A percentile compares a stretch with the other conserved stretches of the same genome.
These are phyloP conservation scores for Lacerta bilineata DNA, from an alignment of 2,797 vertebrate genomes.

Conservation along the genomic window DNA sequence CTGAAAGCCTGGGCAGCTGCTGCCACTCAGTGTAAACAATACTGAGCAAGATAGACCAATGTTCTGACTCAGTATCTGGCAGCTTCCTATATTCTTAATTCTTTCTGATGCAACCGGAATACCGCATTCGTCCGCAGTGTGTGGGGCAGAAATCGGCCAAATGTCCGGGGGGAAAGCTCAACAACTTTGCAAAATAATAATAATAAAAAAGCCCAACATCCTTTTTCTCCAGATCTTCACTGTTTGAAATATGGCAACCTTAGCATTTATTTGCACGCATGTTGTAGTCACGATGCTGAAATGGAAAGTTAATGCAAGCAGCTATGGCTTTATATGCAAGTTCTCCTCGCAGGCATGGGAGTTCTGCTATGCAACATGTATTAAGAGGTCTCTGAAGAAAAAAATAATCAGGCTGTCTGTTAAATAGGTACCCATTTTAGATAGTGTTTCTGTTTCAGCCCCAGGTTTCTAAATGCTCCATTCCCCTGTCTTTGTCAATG, in stretches of 20 bases:
- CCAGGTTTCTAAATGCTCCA: slow-evolving; percentile 57
- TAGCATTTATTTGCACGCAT: neutral
- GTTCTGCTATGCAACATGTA: slow-evolving; percentile 11
- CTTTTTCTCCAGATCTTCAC: neutral
- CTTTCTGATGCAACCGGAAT: too few species aligned
- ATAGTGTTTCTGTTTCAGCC: slow-evolving; percentile 52
- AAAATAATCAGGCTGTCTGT: slow-evolving; percentile 27
- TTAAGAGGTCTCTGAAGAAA: slow-evolving; percentile 27
- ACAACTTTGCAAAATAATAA: too few species aligned
- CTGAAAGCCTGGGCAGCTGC: too few species aligned
- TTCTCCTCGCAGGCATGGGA: neutral
- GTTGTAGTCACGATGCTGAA: neutral
- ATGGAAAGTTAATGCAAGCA: neutral
- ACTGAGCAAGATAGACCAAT: too few species aligned
- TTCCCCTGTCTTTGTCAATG: slow-evolving; percentile 50
- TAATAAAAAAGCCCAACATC: too few species aligned
- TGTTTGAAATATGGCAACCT: neutral
- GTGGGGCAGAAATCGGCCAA: too few species aligned
- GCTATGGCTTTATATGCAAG: neutral
- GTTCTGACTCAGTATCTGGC: too few species aligned
- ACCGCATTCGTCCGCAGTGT: too few species aligned
- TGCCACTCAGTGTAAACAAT: too few species aligned
- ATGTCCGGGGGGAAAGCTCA: too few species aligned
- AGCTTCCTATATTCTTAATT: too few species aligned
- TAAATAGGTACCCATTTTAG: slow-evolving; percentile 38